Percentiles rank a stretch among this genome's conserved stretches.
Conservation (phyloP, 2,797 vertebrate genomes). For the Chaunax sp. region DNA sequence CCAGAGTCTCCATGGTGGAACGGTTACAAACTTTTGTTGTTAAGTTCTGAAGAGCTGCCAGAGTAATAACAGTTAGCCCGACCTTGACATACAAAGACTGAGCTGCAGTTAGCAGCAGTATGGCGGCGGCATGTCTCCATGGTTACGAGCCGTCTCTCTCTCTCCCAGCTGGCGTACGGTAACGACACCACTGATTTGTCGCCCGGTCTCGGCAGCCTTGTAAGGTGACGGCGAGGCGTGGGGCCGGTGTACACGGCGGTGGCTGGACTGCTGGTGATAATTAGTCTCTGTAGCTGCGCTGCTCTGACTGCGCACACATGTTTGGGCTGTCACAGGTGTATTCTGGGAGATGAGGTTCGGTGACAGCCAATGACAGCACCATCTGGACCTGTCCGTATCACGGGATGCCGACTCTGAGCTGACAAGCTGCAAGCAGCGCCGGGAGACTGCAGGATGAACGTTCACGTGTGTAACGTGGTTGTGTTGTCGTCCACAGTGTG, state of each 20-base stretch:
- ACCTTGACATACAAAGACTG: constrained; percentile 12
- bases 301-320: constrained; percentile 83
- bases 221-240: constrained; percentile 62
- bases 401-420: constrained; percentile 65
- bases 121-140: constrained; percentile 33
- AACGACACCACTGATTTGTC: constrained; percentile 67
- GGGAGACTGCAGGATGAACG: constrained; percentile 38
- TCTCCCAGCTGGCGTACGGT: constrained; percentile 32
- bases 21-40: neutral
- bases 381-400: constrained; percentile 82
- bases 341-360: constrained; percentile 80
- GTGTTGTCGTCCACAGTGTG: constrained; percentile 4
- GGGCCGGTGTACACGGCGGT: constrained; percentile 45
- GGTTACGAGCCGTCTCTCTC: constrained; percentile 16
- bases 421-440: constrained; percentile 70
- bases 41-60: too few relatives aligned
- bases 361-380: constrained; percentile 85
- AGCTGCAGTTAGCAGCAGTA: constrained; percentile 6
- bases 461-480: neutral
- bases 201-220: constrained; percentile 52
- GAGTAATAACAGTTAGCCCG: neutral
- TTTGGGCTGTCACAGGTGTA: constrained; percentile 87
- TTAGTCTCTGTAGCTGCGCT: constrained; percentile 79
- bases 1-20: neutral
- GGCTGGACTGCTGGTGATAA: constrained; percentile 80